Base-by-base conservation (phyloP, 2,797 vertebrate genomes). In the Sciaenops ocellatus region DNA sequence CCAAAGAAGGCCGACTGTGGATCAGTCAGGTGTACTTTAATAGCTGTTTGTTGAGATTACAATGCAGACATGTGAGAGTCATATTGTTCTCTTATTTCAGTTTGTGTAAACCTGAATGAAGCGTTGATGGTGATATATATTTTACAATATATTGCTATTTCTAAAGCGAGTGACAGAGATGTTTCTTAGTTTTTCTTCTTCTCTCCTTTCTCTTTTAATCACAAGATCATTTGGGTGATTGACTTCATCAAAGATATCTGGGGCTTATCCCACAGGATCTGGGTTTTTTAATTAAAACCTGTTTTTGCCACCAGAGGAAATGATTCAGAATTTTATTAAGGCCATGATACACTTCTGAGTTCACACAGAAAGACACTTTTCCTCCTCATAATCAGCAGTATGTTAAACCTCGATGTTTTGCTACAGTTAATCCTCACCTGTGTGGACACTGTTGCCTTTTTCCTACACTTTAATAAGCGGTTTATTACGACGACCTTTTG, bases 261-360 rank as follows among this genome's bases (percentile, higher is more conserved):
- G 92, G 91, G 34, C 90, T 90, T 42, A 61, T 90, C 92, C 83
- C 93, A 55, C 9, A 80, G 86, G 92, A 82, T 24, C 8, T 3
- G 6, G 42, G 76, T 26, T 91, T 90, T 38, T 92, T 93, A 93
- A 94, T 92, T 91, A 90, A 91, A 92, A 87, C 83, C 87, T 77
- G 77, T 57, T 90, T 89, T 69, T 69, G 70, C 86, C 90, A 83
- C 84, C 24, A 34, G 88, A 92, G 93, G 84, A 85, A 81, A 84
- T 54, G 70, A 87, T 81, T 83, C 69, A 44, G 80, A 91, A 74
- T 89, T 76, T 83, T 76, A 90, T 92, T 83, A 84, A 90, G 91
- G 90, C 87, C 90, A 84, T 5, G 85, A 82, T 76, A 56, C 63
- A 80, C 79, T 79, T 85, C 69, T 44, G 54, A 76, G 57, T 48